Base-by-base conservation (phyloP, 2,888 invertebrate genomes). In the Oxycera nigricornis region DNA sequence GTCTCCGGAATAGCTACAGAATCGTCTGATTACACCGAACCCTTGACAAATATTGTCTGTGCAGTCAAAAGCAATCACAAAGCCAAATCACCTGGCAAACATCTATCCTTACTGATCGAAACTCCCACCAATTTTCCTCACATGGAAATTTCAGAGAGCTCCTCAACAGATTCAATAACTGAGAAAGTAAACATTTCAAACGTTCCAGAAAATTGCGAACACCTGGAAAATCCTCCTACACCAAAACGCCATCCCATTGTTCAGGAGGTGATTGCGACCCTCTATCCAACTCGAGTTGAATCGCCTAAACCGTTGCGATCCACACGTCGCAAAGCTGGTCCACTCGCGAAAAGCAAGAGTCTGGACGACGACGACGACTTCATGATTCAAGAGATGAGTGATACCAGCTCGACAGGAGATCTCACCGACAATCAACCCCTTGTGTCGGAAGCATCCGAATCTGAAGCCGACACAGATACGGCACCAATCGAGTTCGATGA, bases 371-470 rank as follows among this genome's bases (percentile, higher is more conserved):
- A 78, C 55, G 75, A 75, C 20, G 77, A 77, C n/a, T 30, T 79
- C 17, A 73, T 65, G 30, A 85, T 86, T 28, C 84, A 85, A 70
- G 86, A 86, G 73, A 78, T 84, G 30, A 83, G 84, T 75, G 85
- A 85, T 68, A 81, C 80, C 52, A 83, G 82, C 30, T 83, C 82
- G 2, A 74, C 77, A 3, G 81, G 86, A 50, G 82, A 84, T 72
- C 80, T 88, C 74, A 84, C 86, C 73, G 87, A 88, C 73, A 86
- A 84, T 79, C 86, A 86, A 79, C 86, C 89, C 11, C 82, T 91
- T 28, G 86, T 92, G 14, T 88, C 89, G 46, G 92, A 92, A 82
- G 89, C 88, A 26, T 88, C 89, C 55, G 91, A 91, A 80, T 89
- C 89, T 24, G 91, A 90, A 74, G 88, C 89, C 0, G 91, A 91